Evolutionary conservation across 2,113 vertebrate species (phyloP).

Genomic region (Otolemur garnettii): DNA sequence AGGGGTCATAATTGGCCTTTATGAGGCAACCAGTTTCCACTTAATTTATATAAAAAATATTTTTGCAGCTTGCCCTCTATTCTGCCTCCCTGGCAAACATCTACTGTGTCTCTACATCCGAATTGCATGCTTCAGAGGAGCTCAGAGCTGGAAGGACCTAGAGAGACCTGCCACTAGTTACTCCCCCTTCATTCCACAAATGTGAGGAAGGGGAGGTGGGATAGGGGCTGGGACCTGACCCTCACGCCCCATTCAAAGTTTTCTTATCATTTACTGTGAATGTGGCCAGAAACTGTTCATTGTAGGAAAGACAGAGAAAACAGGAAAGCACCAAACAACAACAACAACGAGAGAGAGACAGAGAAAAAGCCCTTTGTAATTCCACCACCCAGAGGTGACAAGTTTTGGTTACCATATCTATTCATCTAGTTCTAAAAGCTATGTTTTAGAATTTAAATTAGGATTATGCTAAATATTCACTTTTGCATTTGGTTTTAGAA

Average conservation of each 20-base stretch:
- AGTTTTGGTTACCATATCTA: background rate
- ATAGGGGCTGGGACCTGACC: background rate
- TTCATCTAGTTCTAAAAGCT: background rate
- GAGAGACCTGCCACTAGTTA: background rate
- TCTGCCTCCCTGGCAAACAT: background rate
- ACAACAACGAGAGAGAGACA: too few relatives aligned
- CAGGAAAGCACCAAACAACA: background rate
- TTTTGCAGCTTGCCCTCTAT: background rate
- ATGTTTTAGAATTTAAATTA: background rate
- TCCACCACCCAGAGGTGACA: background rate
- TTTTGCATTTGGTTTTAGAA: background rate
- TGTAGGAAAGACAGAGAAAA: background rate
- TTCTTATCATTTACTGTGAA: background rate
- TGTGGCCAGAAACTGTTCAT: background rate
- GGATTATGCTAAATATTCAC: background rate
- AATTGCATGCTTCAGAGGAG: background rate
- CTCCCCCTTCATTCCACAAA: background rate
- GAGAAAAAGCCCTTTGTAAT: background rate
- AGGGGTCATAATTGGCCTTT: background rate
- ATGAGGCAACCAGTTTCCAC: background rate
- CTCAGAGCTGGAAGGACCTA: background rate
- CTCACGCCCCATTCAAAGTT: background rate
- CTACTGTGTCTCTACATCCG: too few relatives aligned
- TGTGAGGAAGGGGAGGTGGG: too few relatives aligned
- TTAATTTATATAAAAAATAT: background rate